Evolutionary conservation across 1,140 invertebrate species (phyloP).

Genomic region (Drosophila burlai): DNA sequence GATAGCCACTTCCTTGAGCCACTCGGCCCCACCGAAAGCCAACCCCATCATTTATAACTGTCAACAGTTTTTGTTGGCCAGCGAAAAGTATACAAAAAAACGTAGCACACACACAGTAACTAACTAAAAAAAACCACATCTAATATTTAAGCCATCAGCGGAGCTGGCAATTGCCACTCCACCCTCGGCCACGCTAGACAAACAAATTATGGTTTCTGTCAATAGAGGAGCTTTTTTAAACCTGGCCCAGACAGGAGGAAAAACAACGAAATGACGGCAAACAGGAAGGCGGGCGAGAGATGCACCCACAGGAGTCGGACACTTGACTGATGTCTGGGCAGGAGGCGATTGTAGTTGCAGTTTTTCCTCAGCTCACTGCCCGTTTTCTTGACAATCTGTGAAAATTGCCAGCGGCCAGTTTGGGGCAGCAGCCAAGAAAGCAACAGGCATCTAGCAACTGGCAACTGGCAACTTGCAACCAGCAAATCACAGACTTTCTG

Average conservation of each 20-base stretch:
- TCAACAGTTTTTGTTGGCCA: slow-evolving; percentile 76
- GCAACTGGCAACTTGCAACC: slow-evolving; percentile 60
- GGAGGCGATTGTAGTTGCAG: slow-evolving; percentile 40
- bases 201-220: slow-evolving; percentile 82
- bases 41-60: slow-evolving; percentile 80
- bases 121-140: slow-evolving; percentile 42
- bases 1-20: slow-evolving; percentile 46
- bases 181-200: slow-evolving; percentile 58
- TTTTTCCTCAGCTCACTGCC: slow-evolving; percentile 28
- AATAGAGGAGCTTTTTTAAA: slow-evolving; percentile 74
- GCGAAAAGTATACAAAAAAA: slow-evolving; percentile 11
- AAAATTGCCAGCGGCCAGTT: slow-evolving; percentile 68
- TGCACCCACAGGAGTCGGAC: slow-evolving; percentile 68
- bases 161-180: slow-evolving; percentile 67
- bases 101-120: slow-evolving; percentile 29
- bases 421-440: slow-evolving; percentile 46
- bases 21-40: slow-evolving; percentile 37
- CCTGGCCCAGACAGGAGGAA: slow-evolving; percentile 50
- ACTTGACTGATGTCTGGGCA: slow-evolving; percentile 63
- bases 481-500: slow-evolving; percentile 42
- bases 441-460: slow-evolving; percentile 36
- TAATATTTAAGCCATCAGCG: slow-evolving; percentile 78
- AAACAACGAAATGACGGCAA: slow-evolving; percentile 31
- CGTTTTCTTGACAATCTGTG: slow-evolving; percentile 56
- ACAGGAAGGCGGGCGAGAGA: slow-evolving; percentile 33